phyloP scores from a whole-genome alignment of 2,113 vertebrate genomes.

The Fukomys damarensis region DNA sequence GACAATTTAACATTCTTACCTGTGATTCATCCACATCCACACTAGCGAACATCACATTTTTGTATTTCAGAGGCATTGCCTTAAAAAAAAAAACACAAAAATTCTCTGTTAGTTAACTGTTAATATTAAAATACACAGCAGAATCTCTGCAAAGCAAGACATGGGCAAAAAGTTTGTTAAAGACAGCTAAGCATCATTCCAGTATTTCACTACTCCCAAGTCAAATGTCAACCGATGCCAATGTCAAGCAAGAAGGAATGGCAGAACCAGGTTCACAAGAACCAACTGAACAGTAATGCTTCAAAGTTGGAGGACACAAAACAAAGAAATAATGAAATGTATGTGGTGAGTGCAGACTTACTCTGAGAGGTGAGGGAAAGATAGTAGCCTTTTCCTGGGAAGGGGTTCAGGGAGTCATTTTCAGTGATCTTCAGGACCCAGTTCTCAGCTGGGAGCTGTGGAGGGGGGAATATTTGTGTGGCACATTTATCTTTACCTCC shows the following conservation, averaged over 20 bases:
- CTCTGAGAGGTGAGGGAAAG: too few species aligned
- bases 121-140: neutral
- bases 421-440: neutral
- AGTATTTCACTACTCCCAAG: neutral
- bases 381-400: neutral
- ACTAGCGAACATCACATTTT: constrained; percentile 56
- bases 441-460: neutral
- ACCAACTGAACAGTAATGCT: neutral
- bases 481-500: neutral
- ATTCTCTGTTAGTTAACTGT: constrained; percentile 31
- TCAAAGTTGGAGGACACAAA: neutral
- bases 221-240: neutral
- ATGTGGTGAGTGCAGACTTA: neutral
- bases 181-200: constrained; percentile 19
- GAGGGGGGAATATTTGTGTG: neutral
- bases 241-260: neutral
- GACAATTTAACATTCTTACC: constrained; percentile 60
- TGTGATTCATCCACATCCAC: constrained; percentile 71
- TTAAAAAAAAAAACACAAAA: constrained; percentile 71
- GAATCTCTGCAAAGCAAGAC: neutral
- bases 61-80: constrained; percentile 72
- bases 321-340: neutral
- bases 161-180: neutral
- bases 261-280: neutral
- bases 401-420: neutral